Evolutionary conservation across 1,140 invertebrate genomes (phyloP), one percentile per base, ranked within the genome.

Genomic region (Zaprionus kolodkinae): DNA sequence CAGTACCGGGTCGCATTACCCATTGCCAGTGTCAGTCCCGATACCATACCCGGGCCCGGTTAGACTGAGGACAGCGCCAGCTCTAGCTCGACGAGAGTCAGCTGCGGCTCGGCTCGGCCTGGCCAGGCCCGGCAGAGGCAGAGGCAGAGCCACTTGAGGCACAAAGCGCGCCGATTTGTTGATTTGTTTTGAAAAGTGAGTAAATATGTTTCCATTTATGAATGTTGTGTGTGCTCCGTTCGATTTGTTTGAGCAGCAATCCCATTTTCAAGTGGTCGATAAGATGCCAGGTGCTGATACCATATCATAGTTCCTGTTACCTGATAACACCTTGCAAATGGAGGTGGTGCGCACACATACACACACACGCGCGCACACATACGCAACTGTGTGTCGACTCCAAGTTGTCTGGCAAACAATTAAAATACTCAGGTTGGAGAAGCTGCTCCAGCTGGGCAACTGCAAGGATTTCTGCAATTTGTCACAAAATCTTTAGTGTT

Each of bases 151-250:
- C 83, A 87, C 83, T 87, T 88, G 83, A 91, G 76, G 61, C 83
- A 91, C 89, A 91, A 91, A 91, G 84, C 75, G 84, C 68, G 81
- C 89, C 89, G 88, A 91, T 91, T 91, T 91, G 89, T 91, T 91
- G 84, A 91, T 91, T 88, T 91, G 83, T 84, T 87, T 79, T 87
- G 81, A 91, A 79, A 91, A 91, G 88, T 91, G 78, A 91, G 88
- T 91, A 91, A 91, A 91, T 91, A 88, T 85, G 78, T 91, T 91
- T 88, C 84, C 88, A 91, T 91, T 91, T 91, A 79, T 91, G 82
- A 85, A 88, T 91, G 88, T 91, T 81, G 48, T 63, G 63, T 66
- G 66, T 43, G 59, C 40, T 52, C 25, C 17, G 65, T 65, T 78
- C 69, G 78, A 73, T 87, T 76, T 91, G 88, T 91, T 91, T 91